phyloP scores from a whole-genome alignment of 53 echinoderm and acorn worm species.

The Mesocentrotus franciscanus region DNA sequence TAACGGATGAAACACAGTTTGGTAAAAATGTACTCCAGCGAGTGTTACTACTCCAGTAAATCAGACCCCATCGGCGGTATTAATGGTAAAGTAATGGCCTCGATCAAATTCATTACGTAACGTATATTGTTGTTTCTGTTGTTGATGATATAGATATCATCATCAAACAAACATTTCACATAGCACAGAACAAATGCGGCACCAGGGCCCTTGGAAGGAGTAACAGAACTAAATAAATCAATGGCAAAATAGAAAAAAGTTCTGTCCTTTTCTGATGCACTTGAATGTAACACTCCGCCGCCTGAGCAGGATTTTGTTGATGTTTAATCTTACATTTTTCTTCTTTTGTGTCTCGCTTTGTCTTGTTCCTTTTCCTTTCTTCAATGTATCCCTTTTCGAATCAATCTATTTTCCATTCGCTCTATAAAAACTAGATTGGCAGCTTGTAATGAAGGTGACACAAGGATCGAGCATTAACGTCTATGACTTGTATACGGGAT shows the following conservation, averaged over 20 bases:
- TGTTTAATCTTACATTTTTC: neutral
- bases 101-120: too few species aligned
- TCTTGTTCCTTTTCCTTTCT: neutral
- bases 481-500: slow-evolving; percentile 73
- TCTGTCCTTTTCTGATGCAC: too few species aligned
- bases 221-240: too few species aligned
- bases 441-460: slow-evolving; percentile 76
- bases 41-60: slow-evolving; percentile 67
- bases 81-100: neutral
- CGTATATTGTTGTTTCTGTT: too few species aligned
- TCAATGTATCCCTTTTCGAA: neutral
- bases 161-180: too few species aligned
- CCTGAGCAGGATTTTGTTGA: too few species aligned
- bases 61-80: slow-evolving; percentile 75
- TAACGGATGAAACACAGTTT: slow-evolving; percentile 61
- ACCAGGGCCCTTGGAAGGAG: too few species aligned
- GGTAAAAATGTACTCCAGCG: slow-evolving; percentile 73
- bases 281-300: too few species aligned
- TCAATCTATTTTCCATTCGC: neutral
- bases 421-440: slow-evolving; percentile 71
- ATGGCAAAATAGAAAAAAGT: too few species aligned
- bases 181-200: too few species aligned
- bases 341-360: neutral
- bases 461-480: slow-evolving; percentile 63
- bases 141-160: too few species aligned